These are phyloP conservation scores for Falco novaeseelandiae DNA, from an alignment of 2,797 vertebrate species.

Conservation along the genomic window DNA sequence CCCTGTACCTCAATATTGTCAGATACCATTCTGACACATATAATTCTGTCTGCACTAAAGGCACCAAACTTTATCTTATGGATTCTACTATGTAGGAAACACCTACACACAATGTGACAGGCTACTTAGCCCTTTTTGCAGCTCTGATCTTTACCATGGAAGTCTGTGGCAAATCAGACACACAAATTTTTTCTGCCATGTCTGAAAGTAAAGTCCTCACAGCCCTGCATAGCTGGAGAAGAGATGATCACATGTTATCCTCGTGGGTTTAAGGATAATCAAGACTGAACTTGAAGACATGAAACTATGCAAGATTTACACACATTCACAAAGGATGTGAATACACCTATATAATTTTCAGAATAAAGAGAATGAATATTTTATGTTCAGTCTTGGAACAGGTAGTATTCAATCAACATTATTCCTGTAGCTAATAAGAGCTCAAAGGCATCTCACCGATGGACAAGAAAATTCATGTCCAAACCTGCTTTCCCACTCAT, in stretches of 20 bases:
- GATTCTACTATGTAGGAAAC: not conserved
- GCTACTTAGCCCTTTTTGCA: not conserved
- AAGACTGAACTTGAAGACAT: not conserved
- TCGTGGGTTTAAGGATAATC: not conserved
- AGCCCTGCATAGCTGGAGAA: not conserved
- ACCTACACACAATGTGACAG: not conserved
- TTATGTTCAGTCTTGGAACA: not conserved
- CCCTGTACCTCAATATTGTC: not conserved
- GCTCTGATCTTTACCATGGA: not conserved
- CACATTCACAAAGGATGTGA: not conserved
- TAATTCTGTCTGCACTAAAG: not conserved
- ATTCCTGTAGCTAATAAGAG: not conserved
- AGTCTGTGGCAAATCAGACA: not conserved
- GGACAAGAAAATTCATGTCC: not conserved
- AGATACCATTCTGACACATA: not conserved
- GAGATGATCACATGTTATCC: not conserved
- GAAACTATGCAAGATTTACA: not conserved
- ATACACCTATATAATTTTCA: not conserved
- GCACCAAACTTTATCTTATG: not conserved
- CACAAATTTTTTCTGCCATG: not conserved
- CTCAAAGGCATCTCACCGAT: not conserved
- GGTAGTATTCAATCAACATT: not conserved
- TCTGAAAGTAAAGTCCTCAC: not conserved
- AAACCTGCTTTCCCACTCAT: not conserved
- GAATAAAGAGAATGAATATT: not conserved